These are phyloP conservation scores for Atethmia centrago DNA, from an alignment of 2,888 invertebrate genomes.

Conservation along the genomic window DNA sequence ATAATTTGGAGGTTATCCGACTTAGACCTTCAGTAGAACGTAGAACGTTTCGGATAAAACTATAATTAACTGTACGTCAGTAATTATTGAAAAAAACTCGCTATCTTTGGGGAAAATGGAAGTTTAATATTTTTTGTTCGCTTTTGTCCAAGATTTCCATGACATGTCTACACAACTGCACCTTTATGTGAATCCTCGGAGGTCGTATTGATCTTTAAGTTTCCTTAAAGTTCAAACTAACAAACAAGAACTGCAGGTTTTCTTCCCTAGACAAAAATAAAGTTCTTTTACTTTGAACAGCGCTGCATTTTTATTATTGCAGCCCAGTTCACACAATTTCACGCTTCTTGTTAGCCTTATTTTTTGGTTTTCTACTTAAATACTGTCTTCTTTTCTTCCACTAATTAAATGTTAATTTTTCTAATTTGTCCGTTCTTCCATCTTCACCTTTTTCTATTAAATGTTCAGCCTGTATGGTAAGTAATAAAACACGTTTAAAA, in stretches of 20 bases:
- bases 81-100: too few relatives aligned
- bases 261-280: neutral
- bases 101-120: neutral
- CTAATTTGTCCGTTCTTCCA: too few relatives aligned
- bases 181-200: neutral
- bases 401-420: neutral
- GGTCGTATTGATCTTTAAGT: neutral
- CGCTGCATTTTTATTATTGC: neutral
- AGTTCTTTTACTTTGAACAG: slow-evolving; percentile 5
- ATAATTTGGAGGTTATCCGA: too few relatives aligned
- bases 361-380: neutral
- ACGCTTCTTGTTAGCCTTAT: neutral
- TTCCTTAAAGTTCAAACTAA: neutral
- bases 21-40: too few relatives aligned
- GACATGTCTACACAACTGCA: neutral
- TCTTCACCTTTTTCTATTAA: neutral
- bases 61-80: too few relatives aligned
- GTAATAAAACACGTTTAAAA: slow-evolving; percentile 15
- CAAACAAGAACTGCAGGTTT: slow-evolving; percentile 4
- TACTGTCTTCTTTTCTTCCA: neutral
- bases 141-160: neutral
- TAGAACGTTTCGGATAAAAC: too few relatives aligned
- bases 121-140: neutral
- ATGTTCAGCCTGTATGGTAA: neutral
- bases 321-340: slow-evolving; percentile 11